phyloP scores from a whole-genome alignment of 2,797 vertebrate species.

The Tenualosa thibaudeaui region DNA sequence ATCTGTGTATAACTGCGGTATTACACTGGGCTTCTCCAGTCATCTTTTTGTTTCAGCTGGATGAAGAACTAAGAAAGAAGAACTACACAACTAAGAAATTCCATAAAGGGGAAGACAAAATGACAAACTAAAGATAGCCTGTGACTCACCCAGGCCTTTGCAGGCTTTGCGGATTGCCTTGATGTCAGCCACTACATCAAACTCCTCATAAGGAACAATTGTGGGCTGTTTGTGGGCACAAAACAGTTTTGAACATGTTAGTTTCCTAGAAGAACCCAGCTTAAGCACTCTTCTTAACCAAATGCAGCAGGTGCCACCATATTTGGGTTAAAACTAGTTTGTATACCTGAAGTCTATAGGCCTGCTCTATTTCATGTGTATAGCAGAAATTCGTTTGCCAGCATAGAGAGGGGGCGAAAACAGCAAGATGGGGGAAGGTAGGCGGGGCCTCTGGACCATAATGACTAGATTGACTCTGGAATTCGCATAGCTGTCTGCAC shows the following conservation, averaged over 20 bases:
- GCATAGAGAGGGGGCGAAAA: neutral
- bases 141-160: conserved; percentile 75
- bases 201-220: conserved; percentile 71
- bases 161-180: conserved; percentile 82
- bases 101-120: neutral
- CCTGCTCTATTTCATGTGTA: neutral
- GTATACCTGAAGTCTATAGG: too few species aligned
- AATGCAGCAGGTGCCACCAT: too few species aligned
- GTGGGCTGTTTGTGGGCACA: conserved; percentile 66
- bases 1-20: neutral
- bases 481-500: neutral
- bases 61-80: neutral
- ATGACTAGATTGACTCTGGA: conserved; percentile 3
- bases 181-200: conserved; percentile 75
- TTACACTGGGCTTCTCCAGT: neutral
- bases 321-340: too few species aligned
- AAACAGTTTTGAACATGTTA: neutral
- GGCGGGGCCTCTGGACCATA: neutral
- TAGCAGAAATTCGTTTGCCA: neutral
- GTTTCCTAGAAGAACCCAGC: too few species aligned
- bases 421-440: conserved; percentile 18
- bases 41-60: neutral
- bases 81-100: neutral
- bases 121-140: neutral
- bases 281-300: too few species aligned